Base-by-base conservation (phyloP, 2,888 invertebrate genomes). In the Oligia fasciuncula region DNA sequence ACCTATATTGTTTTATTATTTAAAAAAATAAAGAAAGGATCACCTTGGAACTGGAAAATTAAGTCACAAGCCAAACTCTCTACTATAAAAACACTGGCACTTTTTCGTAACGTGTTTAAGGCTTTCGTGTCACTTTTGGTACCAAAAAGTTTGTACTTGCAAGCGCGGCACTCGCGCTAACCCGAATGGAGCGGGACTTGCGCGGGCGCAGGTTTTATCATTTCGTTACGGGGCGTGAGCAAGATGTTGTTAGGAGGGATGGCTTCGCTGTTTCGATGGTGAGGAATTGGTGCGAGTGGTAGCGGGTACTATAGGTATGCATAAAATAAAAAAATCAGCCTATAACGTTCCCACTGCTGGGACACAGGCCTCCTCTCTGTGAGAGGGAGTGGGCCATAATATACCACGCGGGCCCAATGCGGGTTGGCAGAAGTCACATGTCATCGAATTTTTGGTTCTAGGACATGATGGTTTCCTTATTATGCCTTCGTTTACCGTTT, bases 11-110 rank as follows among this genome's bases (percentile, higher is more conserved):
- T 46, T 19, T 43, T 63, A 79, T 82, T 73, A 74, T 86, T 17
- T 49, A 29, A 43, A 67, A 0, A 83, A 88, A 86, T 87, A 84
- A 85, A 90, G 90, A 88, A 83, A 86, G 90, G 94, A 88, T 95
- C 95, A 97, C 96, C 96, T 97, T 95, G 93, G 86, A 94, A 97
- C 90, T 96, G 90, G 92, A 97, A 97, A 91, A 96, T 91, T 91
- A 97, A 94, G 92, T 96, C 95, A 95, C 96, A 93, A 93, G 95
- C 95, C 96, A 96, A 96, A 93, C 93, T 94, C 93, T 97, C 96
- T 91, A 96, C 96, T 88, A 94, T 93, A 92, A 89, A 92, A 90
- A 96, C 96, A 96, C 96, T 95, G 92, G 94, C 96, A 95, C 96
- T 96, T 92, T 94, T 92, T 91, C 95, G 96, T 91, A 95, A 95